These are phyloP conservation scores for Mungos mungo DNA, from an alignment of 2,113 vertebrate genomes.

Conservation along the genomic window DNA sequence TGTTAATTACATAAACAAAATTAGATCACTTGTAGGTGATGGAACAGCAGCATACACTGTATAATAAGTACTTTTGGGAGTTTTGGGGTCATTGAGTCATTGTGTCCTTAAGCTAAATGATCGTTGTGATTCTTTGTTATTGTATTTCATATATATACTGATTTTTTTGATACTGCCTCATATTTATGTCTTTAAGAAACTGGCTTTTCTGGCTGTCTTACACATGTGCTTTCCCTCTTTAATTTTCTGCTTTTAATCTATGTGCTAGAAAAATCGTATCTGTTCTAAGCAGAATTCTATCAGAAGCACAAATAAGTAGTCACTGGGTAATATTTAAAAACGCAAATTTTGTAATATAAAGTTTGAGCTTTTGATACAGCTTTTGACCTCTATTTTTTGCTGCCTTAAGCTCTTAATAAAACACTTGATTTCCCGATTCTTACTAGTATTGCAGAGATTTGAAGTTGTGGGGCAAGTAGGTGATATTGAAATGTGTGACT, in stretches of 20 bases:
- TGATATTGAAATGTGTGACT: neutral
- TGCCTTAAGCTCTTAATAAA: neutral
- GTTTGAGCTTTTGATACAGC: neutral
- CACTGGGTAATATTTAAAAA: neutral
- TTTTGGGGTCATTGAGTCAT: neutral
- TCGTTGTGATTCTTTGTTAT: neutral
- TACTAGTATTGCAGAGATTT: neutral
- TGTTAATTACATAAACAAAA: neutral
- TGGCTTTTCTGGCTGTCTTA: neutral
- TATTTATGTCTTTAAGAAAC: neutral
- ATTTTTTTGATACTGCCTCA: neutral
- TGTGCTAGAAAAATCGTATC: neutral
- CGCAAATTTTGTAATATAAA: neutral
- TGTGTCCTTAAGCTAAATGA: neutral
- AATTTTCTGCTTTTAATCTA: neutral
- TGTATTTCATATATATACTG: neutral
- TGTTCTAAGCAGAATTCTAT: neutral
- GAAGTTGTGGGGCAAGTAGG: neutral
- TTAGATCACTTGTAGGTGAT: slow-evolving; percentile 4
- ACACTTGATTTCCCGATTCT: neutral
- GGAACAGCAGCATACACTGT: neutral
- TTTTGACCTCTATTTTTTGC: slow-evolving; percentile 26
- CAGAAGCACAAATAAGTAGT: neutral
- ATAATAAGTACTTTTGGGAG: neutral
- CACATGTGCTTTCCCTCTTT: neutral